Evolutionary conservation across 1,140 invertebrate species (phyloP), one percentile per base, ranked within the genome.

Genomic region (Anadara kagoshimensis): DNA sequence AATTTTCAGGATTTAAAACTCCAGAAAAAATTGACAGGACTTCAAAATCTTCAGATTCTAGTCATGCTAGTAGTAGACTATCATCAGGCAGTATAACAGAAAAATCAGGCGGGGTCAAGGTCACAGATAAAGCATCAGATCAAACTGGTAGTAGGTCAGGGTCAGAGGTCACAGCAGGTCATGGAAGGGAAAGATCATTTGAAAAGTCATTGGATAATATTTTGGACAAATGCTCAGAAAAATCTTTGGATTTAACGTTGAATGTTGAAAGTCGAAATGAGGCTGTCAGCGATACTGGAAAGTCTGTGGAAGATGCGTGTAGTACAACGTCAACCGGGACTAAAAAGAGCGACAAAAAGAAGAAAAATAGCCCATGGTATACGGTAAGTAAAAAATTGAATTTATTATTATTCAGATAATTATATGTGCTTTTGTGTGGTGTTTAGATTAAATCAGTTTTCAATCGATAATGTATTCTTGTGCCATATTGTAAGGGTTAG

Each of bases 281-380:
- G 4, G 79, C 81, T 16, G 71, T 61, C 1, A 77, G 78, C 49
- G 62, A 64, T 20, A 24, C 24, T n/a, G 49, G 45, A 53, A 77
- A 66, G 63, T 70, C 74, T 5, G 41, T 69, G 1, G 77, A 78
- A 20, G 76, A 78, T 12, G 49, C 43, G 20, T 41, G 69, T 16
- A 57, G 65, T 20, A 53, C 44, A 2, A 54, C 57, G 8, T 59
- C 59, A 12, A 53, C 76, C 20, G 29, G 29, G 29, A 74, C 43
- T n/a, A 69, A 78, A 61, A 80, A 78, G 16, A 68, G n/a, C 1
- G 81, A 81, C 16, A 83, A 80, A 53, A 85, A 86, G 62, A 89
- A 88, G 70, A 89, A 87, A 67, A 82, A 75, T 73, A 83, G 81
- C 12, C 84, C 85, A 2, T 89, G 88, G 88, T 89, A 89, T 75